Base-by-base conservation (phyloP, 2,113 vertebrate species). In the Chloropsis hardwickii region DNA sequence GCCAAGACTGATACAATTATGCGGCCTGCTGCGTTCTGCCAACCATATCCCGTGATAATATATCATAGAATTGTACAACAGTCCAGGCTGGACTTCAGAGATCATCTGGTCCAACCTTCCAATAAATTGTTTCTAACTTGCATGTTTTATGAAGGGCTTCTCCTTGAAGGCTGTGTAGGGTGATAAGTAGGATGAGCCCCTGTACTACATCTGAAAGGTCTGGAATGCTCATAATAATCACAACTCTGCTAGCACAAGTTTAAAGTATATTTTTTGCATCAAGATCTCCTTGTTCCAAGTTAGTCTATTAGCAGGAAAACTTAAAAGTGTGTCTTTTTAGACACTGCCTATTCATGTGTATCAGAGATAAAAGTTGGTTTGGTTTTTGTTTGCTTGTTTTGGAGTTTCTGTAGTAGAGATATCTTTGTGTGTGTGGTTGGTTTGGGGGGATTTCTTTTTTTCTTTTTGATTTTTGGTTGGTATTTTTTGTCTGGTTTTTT, bases 341-440 rank as follows among this genome's bases (percentile, higher is more conserved):
- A 35, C 2, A 24, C 4, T 44, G 15, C 37, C 16, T 90, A 40
- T 60, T 93, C 2, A 5, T 9, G 7, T 76, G 14, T 45, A 42
- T 39, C 28, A 33, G 22, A 77, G 22, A 53, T 11, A 37, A 48
- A 91, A 77, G 12, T 13, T 61, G 9, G 8, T 42, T 80, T 48
- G 29, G 0, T 11, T 37, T 86, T 29, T 50, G 6, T 51, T 88
- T 48, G 10, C 3, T 11, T 37, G 13, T 35, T 47, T 35, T 14
- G 1, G 2, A 4, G 0, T 1, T 40, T 78, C 58, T 35, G 5
- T 16, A 6, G 17, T 2, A 8, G 8, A 5, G 2, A 12, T 15
- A 6, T 5, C 10, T 72, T n/a, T 25, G 5, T 17, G 4, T 17
- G 24, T 39, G 20, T 29, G 15, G 6, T 33, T 27, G 7, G 1